These are phyloP conservation scores for Xylophagus ater DNA, from an alignment of 2,888 invertebrate species.

Conservation along the genomic window DNA sequence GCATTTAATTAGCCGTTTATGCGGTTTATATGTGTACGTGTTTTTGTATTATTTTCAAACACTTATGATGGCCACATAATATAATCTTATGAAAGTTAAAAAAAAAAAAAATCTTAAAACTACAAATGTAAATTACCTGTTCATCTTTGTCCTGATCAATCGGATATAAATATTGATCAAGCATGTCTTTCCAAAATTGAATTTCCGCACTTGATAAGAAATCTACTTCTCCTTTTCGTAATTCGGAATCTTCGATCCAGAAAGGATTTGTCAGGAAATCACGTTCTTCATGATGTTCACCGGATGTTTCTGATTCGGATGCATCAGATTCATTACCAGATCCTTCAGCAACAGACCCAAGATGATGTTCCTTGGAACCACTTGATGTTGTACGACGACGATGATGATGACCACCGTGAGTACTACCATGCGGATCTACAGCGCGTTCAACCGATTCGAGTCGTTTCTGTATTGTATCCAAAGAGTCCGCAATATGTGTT, in stretches of 20 bases:
- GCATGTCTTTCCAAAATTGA: conserved; percentile 87
- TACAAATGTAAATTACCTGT: conserved; percentile 53
- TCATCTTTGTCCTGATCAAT: conserved; percentile 86
- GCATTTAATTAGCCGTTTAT: no score
- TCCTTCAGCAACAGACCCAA: conserved; percentile 65
- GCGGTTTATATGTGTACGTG: no score
- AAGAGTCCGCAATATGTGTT: conserved; percentile 69
- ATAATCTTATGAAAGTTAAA: not conserved
- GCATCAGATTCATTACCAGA: conserved; percentile 45
- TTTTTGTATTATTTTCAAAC: no score
- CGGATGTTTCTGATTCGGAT: conserved; percentile 38
- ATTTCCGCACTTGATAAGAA: conserved; percentile 74
- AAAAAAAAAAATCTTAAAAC: not conserved
- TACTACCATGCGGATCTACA: conserved; percentile 62
- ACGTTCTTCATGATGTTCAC: conserved; percentile 47
- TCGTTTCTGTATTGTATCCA: conserved; percentile 67
- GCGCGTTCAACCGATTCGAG: conserved; percentile 72
- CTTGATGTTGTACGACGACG: conserved; percentile 63
- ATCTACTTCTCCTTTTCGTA: conserved; percentile 84
- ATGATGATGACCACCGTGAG: conserved; percentile 39
- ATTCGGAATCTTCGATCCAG: conserved; percentile 85
- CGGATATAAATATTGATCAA: conserved; percentile 89
- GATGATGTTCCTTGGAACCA: conserved; percentile 55
- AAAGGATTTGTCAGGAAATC: conserved; percentile 85
- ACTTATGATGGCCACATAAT: not conserved